These are phyloP conservation scores for Polypedilum pembai DNA, from an alignment of 1,140 invertebrate genomes.

Conservation along the genomic window DNA sequence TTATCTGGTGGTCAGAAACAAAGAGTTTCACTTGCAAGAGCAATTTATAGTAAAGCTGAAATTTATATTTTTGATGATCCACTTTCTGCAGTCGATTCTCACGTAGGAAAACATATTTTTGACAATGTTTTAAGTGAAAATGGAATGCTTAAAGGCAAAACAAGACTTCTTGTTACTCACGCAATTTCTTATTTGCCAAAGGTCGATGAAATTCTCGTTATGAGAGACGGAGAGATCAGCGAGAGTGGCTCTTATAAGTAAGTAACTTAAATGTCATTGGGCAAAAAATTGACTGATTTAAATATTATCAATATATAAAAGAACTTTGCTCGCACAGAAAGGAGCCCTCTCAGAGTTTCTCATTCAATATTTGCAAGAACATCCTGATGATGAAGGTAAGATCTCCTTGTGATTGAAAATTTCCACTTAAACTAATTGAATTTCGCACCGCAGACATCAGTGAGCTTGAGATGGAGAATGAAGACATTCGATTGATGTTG, in stretches of 20 bases:
- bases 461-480: no score
- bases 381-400: background rate
- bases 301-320: background rate
- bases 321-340: background rate
- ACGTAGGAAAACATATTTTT: background rate
- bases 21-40: slow-evolving; percentile 41
- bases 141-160: background rate
- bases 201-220: background rate
- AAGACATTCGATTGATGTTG: no score
- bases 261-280: background rate
- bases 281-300: background rate
- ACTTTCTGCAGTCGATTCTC: background rate
- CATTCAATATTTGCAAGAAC: background rate
- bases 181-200: background rate
- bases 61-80: slow-evolving; percentile 19
- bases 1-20: slow-evolving; percentile 61
- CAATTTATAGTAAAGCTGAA: background rate
- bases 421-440: no score
- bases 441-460: no score
- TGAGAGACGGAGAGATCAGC: background rate
- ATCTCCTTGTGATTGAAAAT: no score
- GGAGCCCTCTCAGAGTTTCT: background rate
- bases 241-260: background rate
- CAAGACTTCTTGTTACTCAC: background rate
- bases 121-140: background rate